These are phyloP conservation scores for Trididemnum clinides DNA, from an alignment of 23 tunicate genomes.

Conservation along the genomic window DNA sequence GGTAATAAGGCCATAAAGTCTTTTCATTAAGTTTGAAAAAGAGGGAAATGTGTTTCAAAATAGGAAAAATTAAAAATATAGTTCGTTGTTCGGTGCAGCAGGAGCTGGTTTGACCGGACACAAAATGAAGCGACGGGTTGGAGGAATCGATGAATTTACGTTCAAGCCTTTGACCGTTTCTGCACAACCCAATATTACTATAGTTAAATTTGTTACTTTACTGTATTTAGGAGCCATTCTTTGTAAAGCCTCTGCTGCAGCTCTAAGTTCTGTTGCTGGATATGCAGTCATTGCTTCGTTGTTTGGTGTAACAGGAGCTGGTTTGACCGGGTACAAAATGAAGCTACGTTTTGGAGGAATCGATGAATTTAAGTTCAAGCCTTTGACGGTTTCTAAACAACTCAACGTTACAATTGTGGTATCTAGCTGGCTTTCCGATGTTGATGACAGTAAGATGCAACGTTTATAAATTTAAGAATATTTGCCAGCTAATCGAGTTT, in stretches of 20 bases:
- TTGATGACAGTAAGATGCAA: conserved; percentile 29
- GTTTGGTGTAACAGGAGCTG: conserved; percentile 99
- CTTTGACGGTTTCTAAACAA: conserved; percentile 66
- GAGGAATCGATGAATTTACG: conserved; percentile 91
- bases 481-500: no score
- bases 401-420: conserved; percentile 67
- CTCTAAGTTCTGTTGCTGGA: conserved; percentile 95
- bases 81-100: conserved; percentile 98
- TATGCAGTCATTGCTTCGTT: conserved; percentile 92
- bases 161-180: conserved; percentile 74
- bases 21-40: no score
- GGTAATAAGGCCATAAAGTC: no score
- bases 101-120: conserved; percentile 99
- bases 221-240: conserved; percentile 69
- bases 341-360: conserved; percentile 96
- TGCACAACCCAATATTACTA: conserved; percentile 66
- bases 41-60: no score
- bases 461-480: no score
- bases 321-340: conserved; percentile 98
- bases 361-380: conserved; percentile 82
- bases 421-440: conserved; percentile 84
- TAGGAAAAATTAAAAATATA: no score
- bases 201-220: neutral
- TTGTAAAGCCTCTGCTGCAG: conserved; percentile 92
- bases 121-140: conserved; percentile 98